These are phyloP conservation scores for Papilio gigon DNA, from an alignment of 2,888 invertebrate species.

Conservation along the genomic window DNA sequence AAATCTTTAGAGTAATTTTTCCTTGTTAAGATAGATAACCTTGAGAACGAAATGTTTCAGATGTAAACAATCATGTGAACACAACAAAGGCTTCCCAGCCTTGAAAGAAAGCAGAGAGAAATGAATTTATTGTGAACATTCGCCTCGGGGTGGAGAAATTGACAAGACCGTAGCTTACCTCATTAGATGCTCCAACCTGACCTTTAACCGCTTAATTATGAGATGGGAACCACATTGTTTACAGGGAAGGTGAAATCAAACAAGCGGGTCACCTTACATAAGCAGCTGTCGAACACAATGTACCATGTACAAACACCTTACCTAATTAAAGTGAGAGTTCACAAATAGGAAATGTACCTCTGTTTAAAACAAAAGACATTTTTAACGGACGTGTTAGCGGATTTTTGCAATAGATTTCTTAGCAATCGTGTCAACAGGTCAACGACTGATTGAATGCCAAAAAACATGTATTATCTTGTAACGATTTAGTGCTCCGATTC, in stretches of 20 bases:
- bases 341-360: not conserved
- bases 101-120: slow-evolving; percentile 35
- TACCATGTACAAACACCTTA: slow-evolving; percentile 15
- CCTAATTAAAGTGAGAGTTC: slow-evolving; percentile 28
- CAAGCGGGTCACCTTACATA: slow-evolving; percentile 44
- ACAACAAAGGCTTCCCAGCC: slow-evolving; percentile 21
- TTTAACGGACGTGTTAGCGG: slow-evolving; percentile 2
- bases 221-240: slow-evolving; percentile 52
- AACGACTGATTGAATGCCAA: slow-evolving; percentile 5
- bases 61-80: not conserved
- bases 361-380: not conserved
- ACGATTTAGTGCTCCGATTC: slow-evolving; percentile 31
- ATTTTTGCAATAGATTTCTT: not conserved
- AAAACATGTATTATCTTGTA: slow-evolving; percentile 21
- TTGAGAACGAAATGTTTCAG: not conserved
- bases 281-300: slow-evolving; percentile 28
- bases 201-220: slow-evolving; percentile 49
- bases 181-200: slow-evolving; percentile 50
- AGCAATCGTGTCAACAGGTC: slow-evolving; percentile 23
- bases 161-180: slow-evolving; percentile 46
- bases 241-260: slow-evolving; percentile 60
- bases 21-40: not conserved
- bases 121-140: slow-evolving; percentile 34
- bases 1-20: not conserved
- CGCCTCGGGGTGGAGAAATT: slow-evolving; percentile 53